Evolutionary conservation across 1,140 invertebrate genomes (phyloP), one percentile per base, ranked within the genome.

Genomic region (Bombus superbus): DNA sequence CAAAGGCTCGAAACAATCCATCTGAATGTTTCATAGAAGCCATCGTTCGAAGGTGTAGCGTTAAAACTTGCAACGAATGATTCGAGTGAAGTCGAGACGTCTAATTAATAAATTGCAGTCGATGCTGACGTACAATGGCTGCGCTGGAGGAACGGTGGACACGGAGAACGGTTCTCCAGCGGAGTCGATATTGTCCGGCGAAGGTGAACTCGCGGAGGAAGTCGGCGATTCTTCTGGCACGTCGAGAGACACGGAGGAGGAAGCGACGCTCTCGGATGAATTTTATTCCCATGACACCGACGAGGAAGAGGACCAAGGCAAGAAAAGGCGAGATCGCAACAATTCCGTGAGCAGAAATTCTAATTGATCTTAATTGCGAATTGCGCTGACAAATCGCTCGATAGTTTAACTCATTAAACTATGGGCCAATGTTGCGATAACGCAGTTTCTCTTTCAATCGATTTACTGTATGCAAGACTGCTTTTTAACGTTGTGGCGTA

Each of bases 221-320:
- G 89, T 87, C 13, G 93, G 91, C 4, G 93, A 94, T 87, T 95
- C 94, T 0, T 92, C 94, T 0, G 93, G 89, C 28, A 94, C 93
- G 25, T 85, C 86, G 5, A 91, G 92, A 18, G 94, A 94, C 44
- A 93, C 93, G 13, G 94, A 95, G 32, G 94, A 94, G 47, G 94
- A 94, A 44, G 93, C 94, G 0, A 93, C 93, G 25, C 86, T 94
- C 11, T 95, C 94, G 11, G 94, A 95, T 69, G 94, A 95, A 40
- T 94, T 95, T 90, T 95, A 94, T 81, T 94, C 94, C 1, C 94
- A 94, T 71, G 94, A 95, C 28, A 94, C 94, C 0, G 94, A 95
- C 32, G 94, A 95, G 35, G 94, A 95, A 1, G 93, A 94, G 8
- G 94, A 94, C 13, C 90, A 92, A 32, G 87, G 89, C 3, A 93